Percentiles rank a stretch among this genome's conserved stretches.
Evolutionary conservation across 2,797 vertebrate species (phyloP).

Genomic region (Takifugu rubripes): DNA sequence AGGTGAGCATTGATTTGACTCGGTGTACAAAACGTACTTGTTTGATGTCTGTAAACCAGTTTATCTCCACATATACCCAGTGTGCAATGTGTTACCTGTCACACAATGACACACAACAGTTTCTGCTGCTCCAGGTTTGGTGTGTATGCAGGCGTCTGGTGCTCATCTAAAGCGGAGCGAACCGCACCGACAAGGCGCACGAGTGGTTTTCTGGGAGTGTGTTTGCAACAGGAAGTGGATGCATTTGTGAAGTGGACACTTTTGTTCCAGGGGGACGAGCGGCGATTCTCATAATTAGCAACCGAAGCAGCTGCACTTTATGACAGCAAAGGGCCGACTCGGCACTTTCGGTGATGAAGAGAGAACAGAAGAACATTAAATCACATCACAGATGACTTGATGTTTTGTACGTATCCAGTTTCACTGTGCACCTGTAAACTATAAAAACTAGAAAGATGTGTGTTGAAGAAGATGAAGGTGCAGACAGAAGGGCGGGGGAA

Average conservation of each 20-base stretch:
- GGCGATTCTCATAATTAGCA: constrained; percentile 33
- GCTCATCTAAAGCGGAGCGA: too few species aligned
- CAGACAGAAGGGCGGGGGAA: constrained; percentile 33
- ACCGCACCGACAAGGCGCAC: too few species aligned
- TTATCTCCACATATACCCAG: constrained; percentile 18
- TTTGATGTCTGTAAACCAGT: constrained; percentile 3
- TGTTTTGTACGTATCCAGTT: too few species aligned
- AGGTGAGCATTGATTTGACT: constrained; percentile 5
- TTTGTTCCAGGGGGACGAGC: constrained; percentile 8
- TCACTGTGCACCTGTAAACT: constrained; percentile 36
- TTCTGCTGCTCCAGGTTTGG: constrained; percentile 6
- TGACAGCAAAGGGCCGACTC: constrained; percentile 27
- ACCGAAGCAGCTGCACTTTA: constrained; percentile 38
- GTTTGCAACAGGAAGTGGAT: background rate
- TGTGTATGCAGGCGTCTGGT: constrained; percentile 6
- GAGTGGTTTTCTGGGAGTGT: too few species aligned
- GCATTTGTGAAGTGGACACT: background rate
- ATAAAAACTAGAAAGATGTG: constrained; percentile 25
- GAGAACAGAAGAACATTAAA: constrained; percentile 40
- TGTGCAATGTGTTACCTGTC: constrained; percentile 19
- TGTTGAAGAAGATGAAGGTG: constrained; percentile 19
- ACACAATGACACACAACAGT: background rate
- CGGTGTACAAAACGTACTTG: background rate
- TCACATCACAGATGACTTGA: constrained; percentile 16
- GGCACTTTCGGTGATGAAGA: constrained; percentile 37